Evolutionary conservation across 2,113 vertebrate genomes (phyloP), one percentile per base, ranked within the genome.

Genomic region (Megaptera novaeangliae): DNA sequence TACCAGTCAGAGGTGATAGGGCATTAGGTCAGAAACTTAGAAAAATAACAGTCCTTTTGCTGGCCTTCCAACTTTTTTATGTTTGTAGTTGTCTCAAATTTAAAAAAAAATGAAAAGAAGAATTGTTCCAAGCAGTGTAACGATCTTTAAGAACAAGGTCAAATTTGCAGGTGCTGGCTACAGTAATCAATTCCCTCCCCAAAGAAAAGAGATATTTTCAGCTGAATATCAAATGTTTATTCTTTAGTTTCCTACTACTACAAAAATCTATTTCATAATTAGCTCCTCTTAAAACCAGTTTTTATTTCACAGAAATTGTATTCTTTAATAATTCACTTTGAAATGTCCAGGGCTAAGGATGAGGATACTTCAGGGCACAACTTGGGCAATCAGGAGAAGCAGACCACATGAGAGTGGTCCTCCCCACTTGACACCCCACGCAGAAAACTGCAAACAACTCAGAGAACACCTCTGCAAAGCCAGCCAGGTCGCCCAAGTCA

Each of bases 301-400:
- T 90, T 92, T 83, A 98, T 97, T 97, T 98, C 96, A 98, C 66
- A 97, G 92, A 97, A 97, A 97, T 96, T 88, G 77, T 95, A 31
- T 74, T 15, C 36, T 97, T 95, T 68, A 92, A 75, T 72, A 82
- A 86, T 55, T 96, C 72, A 71, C 39, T 68, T 66, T 55, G 74
- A 78, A 96, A 95, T 88, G 75, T 80, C 68, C 91, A 71, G 29
- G 64, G 49, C 77, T 88, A 12, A 41, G 66, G 31, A 49, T 23
- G 59, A 72, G 14, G n/a, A 29, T 57, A 31, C 27, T 77, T 71
- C 61, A 18, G 23, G 13, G 46, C 31, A 31, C 29, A 91, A 49
- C 10, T 3, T n/a, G 4, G 66, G 52, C 71, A 55, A 64, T 27
- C 66, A 55, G 31, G 15, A 36, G 12, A 15, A n/a, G 12, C 10